Base-by-base conservation (phyloP, 2,113 vertebrate genomes). In the Leiothrix lutea region DNA sequence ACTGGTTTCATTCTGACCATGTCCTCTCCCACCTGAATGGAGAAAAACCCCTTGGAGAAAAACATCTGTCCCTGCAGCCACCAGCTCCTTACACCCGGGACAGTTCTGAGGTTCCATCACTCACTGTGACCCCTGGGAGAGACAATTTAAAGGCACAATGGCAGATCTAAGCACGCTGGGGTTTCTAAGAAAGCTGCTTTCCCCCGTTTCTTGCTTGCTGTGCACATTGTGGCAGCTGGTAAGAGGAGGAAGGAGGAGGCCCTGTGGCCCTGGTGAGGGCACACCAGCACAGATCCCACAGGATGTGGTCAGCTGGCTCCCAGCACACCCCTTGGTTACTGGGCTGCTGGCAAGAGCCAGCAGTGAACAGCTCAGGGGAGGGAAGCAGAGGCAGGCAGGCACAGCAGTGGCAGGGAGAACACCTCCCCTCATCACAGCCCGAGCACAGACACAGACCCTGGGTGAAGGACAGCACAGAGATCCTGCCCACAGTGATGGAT, bases 141-240 rank as follows among this genome's bases (percentile, higher is more conserved):
- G 24, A n/a, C 0, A 21, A 21, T 20, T 86, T 45, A 71, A 89
- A 87, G 61, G 24, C 48, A 42, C 17, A 14, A 35, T 9, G 16
- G 54, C 35, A 58, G 56, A 61, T 19, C 38, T 53, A 81, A 54
- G 4, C 28, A 45, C 1, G 0, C 24, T 53, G 0, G 0, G 29
- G 24, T 84, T 84, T 58, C 64, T 8, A 26, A 84, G 64, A 50
- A 92, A 89, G 24, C 51, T 47, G 5, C 26, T 80, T 58, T 31
- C 26, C 64, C 45, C 29, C 5, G 11, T 18, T 89, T 67, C 44
- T 67, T 23, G 26, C 51, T 58, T 54, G 69, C 42, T 66, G 29
- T 29, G 44, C 48, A n/a, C 25, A 21, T 58, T 38, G 15, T 54
- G 84, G 60, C 24, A 58, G 60, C 18, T 5, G 5, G 24, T 28